These are phyloP conservation scores for Sycobia sp. DNA, from an alignment of 1,140 invertebrate genomes.

Conservation along the genomic window DNA sequence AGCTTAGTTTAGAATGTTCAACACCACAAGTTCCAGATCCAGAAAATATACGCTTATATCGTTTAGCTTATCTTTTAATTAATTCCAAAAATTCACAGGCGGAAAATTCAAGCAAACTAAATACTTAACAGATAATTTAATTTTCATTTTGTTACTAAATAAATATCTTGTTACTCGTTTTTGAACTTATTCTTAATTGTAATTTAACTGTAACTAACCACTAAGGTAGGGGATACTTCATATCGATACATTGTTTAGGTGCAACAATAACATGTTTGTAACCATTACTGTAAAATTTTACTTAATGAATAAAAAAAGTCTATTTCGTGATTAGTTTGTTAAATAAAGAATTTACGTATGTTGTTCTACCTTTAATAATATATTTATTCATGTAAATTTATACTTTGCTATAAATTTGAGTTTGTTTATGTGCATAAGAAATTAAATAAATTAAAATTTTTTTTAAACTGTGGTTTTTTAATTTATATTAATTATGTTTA, in stretches of 20 bases:
- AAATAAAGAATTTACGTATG: constrained; percentile 17
- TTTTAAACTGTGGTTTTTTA: no score
- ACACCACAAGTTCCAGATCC: constrained; percentile 55
- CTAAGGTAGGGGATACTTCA: background rate
- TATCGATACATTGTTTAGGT: constrained; percentile 13
- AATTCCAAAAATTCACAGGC: constrained; percentile 43
- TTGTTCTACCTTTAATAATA: constrained; percentile 24
- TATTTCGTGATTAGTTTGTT: constrained; percentile 34
- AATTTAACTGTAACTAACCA: constrained; percentile 28
- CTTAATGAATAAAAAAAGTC: constrained; percentile 28
- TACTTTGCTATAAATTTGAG: constrained; percentile 11
- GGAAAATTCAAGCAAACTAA: constrained; percentile 52
- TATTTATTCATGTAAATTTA: constrained; percentile 19
- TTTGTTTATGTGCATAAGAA: constrained; percentile 12
- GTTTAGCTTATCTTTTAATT: constrained; percentile 43
- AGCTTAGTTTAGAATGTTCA: constrained; percentile 64
- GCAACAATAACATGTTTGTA: constrained; percentile 17
- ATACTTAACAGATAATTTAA: constrained; percentile 51
- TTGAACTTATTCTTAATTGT: constrained; percentile 25
- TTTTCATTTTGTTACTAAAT: constrained; percentile 32
- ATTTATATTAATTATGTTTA: no score
- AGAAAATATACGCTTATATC: constrained; percentile 52
- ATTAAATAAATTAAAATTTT: constrained; percentile 25
- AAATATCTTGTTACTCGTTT: constrained; percentile 32
- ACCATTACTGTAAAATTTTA: constrained; percentile 29